Evolutionary conservation across 2,113 vertebrate genomes (phyloP), one percentile per base, ranked within the genome.

Genomic region (Axis porcinus): DNA sequence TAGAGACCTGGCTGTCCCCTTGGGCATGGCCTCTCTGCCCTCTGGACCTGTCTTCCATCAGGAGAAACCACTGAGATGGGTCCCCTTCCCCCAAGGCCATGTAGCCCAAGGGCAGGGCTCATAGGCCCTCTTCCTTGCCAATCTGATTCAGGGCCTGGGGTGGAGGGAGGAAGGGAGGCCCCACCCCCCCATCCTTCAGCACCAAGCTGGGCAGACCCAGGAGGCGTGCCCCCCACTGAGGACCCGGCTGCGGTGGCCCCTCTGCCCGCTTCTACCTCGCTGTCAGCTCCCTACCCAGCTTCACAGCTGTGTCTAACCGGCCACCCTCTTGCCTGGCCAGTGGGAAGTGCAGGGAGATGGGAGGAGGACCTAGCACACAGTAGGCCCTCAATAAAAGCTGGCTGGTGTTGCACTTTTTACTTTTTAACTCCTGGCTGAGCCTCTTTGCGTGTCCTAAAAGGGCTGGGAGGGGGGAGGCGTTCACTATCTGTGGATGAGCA

Each of bases 341-440:
- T 33, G 86, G 91, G 83, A 90, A 62, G 79, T n/a, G 9, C 84
- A 14, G 79, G 79, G 74, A 79, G 83, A 11, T 27, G n/a, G 50
- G 45, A 76, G 58, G 91, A 50, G 58, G 81, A 10, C 30, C 30
- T 16, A 7, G 74, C 87, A 85, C n/a, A 67, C 30, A 96, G 55
- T 33, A 86, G 89, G 94, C 40, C 70, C 60, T 97, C 89, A 98
- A 93, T 98, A 98, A 98, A 98, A 89, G 70, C 89, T 30, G 4
- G 11, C 84, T 96, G 83, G 43, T 25, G 30, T 93, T 94, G 96
- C 82, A 95, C 94, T 94, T 96, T 74, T 95, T 43, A n/a, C 33
- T 60, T 64, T 70, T 17, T 62, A 79, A 95, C 81, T 86, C 15
- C 4, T 60, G 85, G 62, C 47, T 58, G 30, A 85, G 85, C 55